phyloP scores from a whole-genome alignment of 2,113 vertebrate species.

The Strigops habroptila region DNA sequence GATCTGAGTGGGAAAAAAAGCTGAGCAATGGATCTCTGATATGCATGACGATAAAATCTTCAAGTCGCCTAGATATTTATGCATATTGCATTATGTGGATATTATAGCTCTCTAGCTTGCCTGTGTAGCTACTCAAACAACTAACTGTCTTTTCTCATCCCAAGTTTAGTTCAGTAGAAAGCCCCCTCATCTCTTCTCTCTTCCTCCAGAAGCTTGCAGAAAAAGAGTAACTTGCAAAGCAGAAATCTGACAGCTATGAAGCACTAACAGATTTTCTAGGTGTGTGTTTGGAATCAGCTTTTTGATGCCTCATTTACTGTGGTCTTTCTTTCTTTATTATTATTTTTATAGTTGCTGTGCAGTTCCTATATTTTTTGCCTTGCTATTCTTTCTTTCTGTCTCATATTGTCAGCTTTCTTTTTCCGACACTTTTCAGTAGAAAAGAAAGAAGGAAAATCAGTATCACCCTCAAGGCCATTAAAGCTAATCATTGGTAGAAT shows the following conservation, averaged over 20 bases:
- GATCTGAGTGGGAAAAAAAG: neutral
- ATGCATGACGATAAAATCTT: neutral
- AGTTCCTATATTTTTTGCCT: conserved; percentile 25
- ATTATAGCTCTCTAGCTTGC: neutral
- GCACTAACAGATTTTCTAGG: conserved; percentile 12
- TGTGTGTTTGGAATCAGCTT: conserved; percentile 23
- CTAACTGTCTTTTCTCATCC: neutral
- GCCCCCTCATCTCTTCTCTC: neutral
- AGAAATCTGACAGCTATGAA: conserved; percentile 23
- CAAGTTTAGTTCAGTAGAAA: neutral
- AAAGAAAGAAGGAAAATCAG: neutral
- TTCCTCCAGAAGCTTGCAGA: neutral
- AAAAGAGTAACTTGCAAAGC: conserved; percentile 36
- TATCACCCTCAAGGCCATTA: neutral
- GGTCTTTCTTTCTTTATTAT: neutral
- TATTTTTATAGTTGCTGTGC: neutral
- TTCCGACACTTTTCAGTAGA: conserved; percentile 9
- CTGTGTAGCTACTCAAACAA: neutral
- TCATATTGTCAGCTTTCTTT: neutral
- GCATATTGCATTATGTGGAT: neutral
- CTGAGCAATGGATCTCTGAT: neutral
- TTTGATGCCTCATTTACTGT: conserved; percentile 25
- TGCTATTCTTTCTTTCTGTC: conserved; percentile 21
- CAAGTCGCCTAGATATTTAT: neutral
- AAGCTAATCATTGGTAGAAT: neutral